phyloP scores from a whole-genome alignment of 1,140 invertebrate genomes.

The Plutomurus gul region DNA sequence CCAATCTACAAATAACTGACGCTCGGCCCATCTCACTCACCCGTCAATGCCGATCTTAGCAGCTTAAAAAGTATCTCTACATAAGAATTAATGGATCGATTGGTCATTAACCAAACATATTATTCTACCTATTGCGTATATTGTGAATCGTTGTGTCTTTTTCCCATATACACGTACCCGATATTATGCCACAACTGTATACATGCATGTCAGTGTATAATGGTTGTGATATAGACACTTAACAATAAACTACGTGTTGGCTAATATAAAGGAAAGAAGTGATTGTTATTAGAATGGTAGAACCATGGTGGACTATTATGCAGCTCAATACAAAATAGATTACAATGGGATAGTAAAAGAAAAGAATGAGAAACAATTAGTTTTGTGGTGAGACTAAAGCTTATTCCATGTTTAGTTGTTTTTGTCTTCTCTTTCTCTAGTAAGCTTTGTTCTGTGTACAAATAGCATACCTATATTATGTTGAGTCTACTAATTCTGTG shows the following conservation, averaged over 20 bases:
- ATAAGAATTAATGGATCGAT: constrained; percentile 29
- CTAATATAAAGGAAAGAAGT: neutral
- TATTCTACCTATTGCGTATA: neutral
- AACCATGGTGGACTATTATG: neutral
- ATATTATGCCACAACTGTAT: too few relatives aligned
- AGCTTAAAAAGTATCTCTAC: neutral
- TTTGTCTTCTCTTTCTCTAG: neutral
- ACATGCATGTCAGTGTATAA: too few relatives aligned
- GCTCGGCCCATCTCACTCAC: neutral
- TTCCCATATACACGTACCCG: too few relatives aligned
- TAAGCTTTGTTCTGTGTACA: too few relatives aligned
- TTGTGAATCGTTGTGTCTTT: too few relatives aligned
- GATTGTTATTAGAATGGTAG: neutral
- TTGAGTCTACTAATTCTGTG: too few relatives aligned
- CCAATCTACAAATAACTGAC: neutral
- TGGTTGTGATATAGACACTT: too few relatives aligned
- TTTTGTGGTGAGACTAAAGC: constrained; percentile 21
- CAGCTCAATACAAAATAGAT: constrained; percentile 13
- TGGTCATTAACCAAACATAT: constrained; percentile 13
- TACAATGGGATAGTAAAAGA: constrained; percentile 10
- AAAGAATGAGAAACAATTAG: constrained; percentile 30
- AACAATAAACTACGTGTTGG: neutral
- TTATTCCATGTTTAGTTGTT: constrained; percentile 2
- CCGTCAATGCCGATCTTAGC: constrained; percentile 2
- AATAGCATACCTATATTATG: too few relatives aligned